Evolutionary conservation across 37 sponge, comb jelly and placozoan genomes (phyloP).

Genomic region (Eunapius fragilis): DNA sequence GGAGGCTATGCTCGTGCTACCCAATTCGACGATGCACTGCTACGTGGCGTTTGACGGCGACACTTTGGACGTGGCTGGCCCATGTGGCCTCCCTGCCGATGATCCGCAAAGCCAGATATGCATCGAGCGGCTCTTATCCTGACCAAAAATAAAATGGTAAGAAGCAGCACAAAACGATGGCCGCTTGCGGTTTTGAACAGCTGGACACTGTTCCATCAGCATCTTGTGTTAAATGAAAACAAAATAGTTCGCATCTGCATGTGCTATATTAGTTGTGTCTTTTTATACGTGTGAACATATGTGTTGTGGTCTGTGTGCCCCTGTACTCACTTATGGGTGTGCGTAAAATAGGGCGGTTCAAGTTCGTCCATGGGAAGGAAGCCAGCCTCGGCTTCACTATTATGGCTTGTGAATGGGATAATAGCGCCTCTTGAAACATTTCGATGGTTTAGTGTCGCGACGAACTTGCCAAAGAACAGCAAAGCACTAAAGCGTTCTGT

Average conservation of each 20-base stretch:
- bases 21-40: neutral
- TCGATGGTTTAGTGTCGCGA: no score
- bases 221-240: no score
- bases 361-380: neutral
- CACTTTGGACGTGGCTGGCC: neutral
- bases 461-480: no score
- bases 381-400: neutral
- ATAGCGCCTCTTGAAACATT: no score
- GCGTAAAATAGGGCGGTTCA: neutral
- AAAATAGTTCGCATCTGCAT: no score
- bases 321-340: no score
- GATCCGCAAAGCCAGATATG: neutral
- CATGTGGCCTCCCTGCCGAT: neutral
- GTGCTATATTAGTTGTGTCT: no score
- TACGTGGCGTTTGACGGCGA: neutral
- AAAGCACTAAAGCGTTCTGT: no score
- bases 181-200: neutral
- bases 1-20: neutral
- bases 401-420: neutral
- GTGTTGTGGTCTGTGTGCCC: no score
- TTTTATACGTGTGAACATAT: no score
- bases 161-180: neutral
- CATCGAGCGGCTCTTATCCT: neutral
- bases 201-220: neutral
- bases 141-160: neutral